Conservation (phyloP, 64 coral and sea anemone genomes). For the Montipora efflorescens region DNA sequence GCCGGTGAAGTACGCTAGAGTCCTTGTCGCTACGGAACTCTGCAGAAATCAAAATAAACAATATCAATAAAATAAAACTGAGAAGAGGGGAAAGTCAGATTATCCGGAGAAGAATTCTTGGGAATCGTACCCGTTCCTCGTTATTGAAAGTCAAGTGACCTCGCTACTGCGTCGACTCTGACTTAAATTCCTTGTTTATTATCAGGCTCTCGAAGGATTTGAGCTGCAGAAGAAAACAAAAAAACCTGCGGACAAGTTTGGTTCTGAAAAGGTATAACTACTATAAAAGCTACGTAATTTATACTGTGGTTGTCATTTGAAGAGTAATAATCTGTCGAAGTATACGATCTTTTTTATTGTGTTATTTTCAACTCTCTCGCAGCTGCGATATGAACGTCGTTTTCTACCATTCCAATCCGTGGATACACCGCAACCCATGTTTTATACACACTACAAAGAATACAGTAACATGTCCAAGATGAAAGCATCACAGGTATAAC, state of each 20-base stretch:
- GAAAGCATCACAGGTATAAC: slow-evolving; percentile 66
- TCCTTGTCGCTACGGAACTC: too few relatives aligned
- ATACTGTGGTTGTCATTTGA: too few relatives aligned
- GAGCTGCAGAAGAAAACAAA: slow-evolving; percentile 88
- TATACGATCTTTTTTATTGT: neutral
- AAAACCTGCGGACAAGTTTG: slow-evolving; percentile 87
- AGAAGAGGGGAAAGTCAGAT: too few relatives aligned
- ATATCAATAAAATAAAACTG: too few relatives aligned
- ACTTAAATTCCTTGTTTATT: neutral
- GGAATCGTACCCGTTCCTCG: too few relatives aligned
- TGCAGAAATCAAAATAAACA: too few relatives aligned
- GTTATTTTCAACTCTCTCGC: neutral
- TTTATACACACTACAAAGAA: slow-evolving; percentile 84
- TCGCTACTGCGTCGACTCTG: neutral
- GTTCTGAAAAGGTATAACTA: slow-evolving; percentile 78
- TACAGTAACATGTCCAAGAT: slow-evolving; percentile 75
- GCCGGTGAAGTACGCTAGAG: too few relatives aligned
- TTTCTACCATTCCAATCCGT: slow-evolving; percentile 92
- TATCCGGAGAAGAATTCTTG: too few relatives aligned
- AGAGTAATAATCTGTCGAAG: too few relatives aligned
- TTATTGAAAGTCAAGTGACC: too few relatives aligned
- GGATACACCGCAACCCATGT: slow-evolving; percentile 95
- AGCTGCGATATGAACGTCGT: slow-evolving; percentile 95
- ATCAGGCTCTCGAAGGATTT: slow-evolving; percentile 93
- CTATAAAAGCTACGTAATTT: too few relatives aligned